These are phyloP conservation scores for Triops longicaudatus DNA, from an alignment of 1,140 invertebrate genomes.

Conservation along the genomic window DNA sequence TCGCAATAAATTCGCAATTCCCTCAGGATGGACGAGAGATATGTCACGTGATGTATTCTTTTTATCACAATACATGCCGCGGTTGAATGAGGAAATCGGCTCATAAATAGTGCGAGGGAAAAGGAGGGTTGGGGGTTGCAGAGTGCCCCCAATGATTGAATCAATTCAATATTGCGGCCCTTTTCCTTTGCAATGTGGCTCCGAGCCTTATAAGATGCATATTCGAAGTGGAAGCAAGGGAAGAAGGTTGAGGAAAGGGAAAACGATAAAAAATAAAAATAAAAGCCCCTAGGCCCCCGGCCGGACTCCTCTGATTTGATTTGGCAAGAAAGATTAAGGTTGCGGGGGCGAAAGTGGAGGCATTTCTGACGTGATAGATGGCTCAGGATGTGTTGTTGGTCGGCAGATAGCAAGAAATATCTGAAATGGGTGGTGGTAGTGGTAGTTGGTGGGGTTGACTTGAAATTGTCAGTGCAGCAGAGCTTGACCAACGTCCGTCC, in stretches of 20 bases:
- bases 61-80: not conserved
- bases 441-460: not conserved
- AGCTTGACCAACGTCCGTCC: conserved; percentile 10
- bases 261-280: not conserved
- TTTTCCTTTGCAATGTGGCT: not conserved
- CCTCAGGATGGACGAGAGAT: not conserved
- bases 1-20: not conserved
- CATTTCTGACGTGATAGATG: not conserved
- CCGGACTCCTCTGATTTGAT: not conserved
- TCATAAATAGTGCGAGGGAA: not conserved
- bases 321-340: not conserved
- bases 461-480: conserved; percentile 6
- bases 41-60: not conserved
- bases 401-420: not conserved
- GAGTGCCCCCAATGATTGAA: not conserved
- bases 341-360: not conserved
- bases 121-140: not conserved
- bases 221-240: not conserved
- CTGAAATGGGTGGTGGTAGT: not conserved
- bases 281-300: no score
- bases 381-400: not conserved
- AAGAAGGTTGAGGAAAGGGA: not conserved
- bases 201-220: not conserved
- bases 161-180: not conserved
- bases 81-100: not conserved